These are phyloP conservation scores for Nothoprocta pentlandii DNA, from an alignment of 2,113 vertebrate species.

Conservation along the genomic window DNA sequence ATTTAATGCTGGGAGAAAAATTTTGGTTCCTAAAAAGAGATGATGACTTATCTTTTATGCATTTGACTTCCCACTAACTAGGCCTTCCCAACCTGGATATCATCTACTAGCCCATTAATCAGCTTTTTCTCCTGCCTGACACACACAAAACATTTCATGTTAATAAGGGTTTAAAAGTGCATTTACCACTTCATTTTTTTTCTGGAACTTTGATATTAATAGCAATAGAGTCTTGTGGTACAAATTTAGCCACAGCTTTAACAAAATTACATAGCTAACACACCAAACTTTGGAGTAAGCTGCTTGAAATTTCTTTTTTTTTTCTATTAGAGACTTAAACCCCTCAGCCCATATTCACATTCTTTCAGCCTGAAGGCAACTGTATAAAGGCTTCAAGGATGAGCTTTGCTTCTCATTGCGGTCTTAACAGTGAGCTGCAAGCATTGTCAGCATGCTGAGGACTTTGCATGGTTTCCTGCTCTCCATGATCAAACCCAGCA, in stretches of 20 bases:
- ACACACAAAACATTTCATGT: neutral
- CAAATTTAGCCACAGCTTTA: neutral
- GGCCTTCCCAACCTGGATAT: neutral
- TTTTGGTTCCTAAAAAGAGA: neutral
- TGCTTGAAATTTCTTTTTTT: neutral
- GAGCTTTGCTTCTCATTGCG: neutral
- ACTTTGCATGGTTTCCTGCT: neutral
- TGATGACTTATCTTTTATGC: neutral
- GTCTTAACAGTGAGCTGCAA: neutral
- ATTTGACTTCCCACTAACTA: neutral
- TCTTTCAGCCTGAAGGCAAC: neutral
- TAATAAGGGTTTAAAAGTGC: neutral
- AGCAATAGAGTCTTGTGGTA: neutral
- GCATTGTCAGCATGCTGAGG: neutral
- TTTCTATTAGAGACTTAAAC: neutral
- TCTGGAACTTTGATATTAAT: neutral
- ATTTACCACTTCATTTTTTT: neutral
- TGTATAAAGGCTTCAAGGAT: fast-evolving
- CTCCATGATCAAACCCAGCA: neutral
- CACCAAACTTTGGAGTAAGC: neutral
- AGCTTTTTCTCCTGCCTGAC: neutral
- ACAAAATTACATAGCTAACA: neutral
- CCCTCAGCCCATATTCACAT: neutral
- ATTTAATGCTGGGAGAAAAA: neutral
- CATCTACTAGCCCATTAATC: neutral